Base-by-base conservation (phyloP, 2,113 vertebrate species). In the Capreolus pygargus region DNA sequence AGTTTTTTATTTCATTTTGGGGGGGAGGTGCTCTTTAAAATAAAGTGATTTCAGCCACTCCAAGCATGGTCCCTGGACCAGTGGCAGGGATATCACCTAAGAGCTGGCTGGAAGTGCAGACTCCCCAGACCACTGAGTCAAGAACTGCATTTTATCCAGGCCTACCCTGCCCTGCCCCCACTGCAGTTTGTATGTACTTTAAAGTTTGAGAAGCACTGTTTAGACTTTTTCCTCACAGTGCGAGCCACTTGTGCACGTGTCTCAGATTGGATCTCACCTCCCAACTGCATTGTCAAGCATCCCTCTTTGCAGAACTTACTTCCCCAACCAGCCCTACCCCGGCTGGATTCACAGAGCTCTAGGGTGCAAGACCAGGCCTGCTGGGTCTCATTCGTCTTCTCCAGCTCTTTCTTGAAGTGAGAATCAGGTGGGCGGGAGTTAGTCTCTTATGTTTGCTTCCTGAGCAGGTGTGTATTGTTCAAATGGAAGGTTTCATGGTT, bases 381-480 rank as follows among this genome's bases (percentile, higher is more conserved):
- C 86, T 96, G 6, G 90, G 27, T 94, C 85, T 83, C 8, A 0
- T 52, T 60, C 45, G 30, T 70, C 82, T 50, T 81, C 23, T 85
- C 30, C 0, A 11, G 67, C 74, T 97, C 92, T 97, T 82, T 58
- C 97, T 47, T 93, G 15, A 89, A 98, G 91, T 95, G 96, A 97
- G 94, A 98, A 96, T 47, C 95, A 74, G 85, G 90, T 87, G 93
- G 97, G 95, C 2, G 33, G 96, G 93, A 86, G 43, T 25, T 0
- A 39, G 25, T 60, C 83, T 95, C 86, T 96, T 90, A 94, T 93
- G 95, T 97, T 81, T 93, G 67, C 61, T 55, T 91, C 61, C 55
- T 85, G 33, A 36, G 86, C 96, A 93, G 86, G 55, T 85, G 96
- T 89, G 86, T 84, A 52, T 97, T 97, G 95, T 97, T 97, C 87